Conservation (phyloP, 92 coral and sea anemone species). For the Galaxea fascicularis region DNA sequence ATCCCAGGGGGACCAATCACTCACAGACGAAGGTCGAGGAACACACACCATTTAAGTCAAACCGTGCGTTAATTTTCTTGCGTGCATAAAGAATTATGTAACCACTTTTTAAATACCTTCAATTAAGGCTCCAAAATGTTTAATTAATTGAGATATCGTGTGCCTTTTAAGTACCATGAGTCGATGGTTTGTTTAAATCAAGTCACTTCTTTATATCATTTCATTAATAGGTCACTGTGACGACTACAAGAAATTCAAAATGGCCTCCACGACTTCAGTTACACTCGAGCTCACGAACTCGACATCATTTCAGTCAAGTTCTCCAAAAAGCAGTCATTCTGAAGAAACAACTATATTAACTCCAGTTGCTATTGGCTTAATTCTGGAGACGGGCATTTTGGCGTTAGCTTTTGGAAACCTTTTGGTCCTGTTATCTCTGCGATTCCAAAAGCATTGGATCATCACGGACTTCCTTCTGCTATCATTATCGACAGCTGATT, state of each 20-base stretch:
- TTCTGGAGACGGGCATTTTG: constrained; percentile 73
- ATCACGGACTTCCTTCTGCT: constrained; percentile 83
- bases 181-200: background rate
- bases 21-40: too few species aligned
- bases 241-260: background rate
- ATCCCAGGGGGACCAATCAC: too few species aligned
- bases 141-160: background rate
- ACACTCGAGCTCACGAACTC: background rate
- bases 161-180: background rate
- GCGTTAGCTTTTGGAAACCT: constrained; percentile 77
- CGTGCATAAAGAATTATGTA: background rate
- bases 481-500: constrained; percentile 88
- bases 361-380: constrained; percentile 71
- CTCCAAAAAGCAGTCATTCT: background rate
- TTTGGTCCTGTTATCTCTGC: constrained; percentile 74
- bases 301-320: background rate
- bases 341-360: constrained; percentile 27
- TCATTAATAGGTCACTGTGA: background rate
- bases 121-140: background rate
- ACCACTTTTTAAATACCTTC: background rate
- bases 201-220: background rate
- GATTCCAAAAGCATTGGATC: constrained; percentile 72
- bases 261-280: constrained; percentile 3
- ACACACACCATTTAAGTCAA: background rate
- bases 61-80: background rate